Evolutionary conservation across 2,797 vertebrate genomes (phyloP), one percentile per base, ranked within the genome.

Genomic region (Petrocephalus sullivani): DNA sequence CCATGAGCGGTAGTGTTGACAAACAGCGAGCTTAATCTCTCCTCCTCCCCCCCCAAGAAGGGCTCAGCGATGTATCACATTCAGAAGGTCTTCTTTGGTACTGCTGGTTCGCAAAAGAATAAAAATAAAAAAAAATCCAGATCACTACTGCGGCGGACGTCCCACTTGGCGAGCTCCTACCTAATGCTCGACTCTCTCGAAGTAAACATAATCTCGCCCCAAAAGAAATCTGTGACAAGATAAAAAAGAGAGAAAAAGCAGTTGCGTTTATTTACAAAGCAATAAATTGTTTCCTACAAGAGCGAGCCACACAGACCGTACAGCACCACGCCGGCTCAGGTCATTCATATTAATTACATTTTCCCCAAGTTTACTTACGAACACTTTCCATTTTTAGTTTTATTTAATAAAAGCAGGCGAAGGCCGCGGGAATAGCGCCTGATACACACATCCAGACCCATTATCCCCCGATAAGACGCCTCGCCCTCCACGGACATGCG

Each of bases 51-150:
- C 33, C 56, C 85, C 28, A 28, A 86, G 54, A 85, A 58, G 54
- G 33, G 21, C 12, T 64, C 23, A 64, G 33, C 83, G 19, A 86
- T 21, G 56, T 23, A 81, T 81, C 88, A 51, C 51, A 86, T 71
- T 85, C 88, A 87, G 56, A 53, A 75, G 46, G 37, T 83, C 86
- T 64, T 89, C 86, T 87, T 87, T 89, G 71, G 85, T 84, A 87
- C 33, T 64, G 57, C 75, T 87, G 78, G 64, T 60, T 75, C 56
- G 84, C 12, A 51, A 71, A 57, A 87, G 56, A 64, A 16, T 16
- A 3, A 67, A 84, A 88, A 33, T 12, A 60, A n/a, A 58, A 64
- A 21, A 61, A 64, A 21, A 57, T 19, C 33, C 71, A 83, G 28
- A 37, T 56, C 82, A 5, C 33, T 41, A 51, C 23, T 23, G 58